A percentile compares a stretch with the other conserved stretches of the same genome.
These are phyloP conservation scores for Danio tinwini DNA, from an alignment of 2,797 vertebrate genomes.

Conservation along the genomic window DNA sequence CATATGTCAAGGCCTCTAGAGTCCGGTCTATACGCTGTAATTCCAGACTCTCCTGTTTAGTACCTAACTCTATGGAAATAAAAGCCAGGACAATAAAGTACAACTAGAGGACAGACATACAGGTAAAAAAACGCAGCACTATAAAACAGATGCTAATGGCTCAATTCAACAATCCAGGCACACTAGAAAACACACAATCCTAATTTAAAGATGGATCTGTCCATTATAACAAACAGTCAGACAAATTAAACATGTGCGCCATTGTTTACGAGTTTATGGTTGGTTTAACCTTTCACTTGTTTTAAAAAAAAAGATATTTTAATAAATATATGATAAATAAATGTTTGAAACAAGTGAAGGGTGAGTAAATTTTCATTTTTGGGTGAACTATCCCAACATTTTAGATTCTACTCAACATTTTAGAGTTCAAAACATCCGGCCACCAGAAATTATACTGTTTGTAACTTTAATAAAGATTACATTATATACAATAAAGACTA, in stretches of 20 bases:
- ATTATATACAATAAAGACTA: too few species aligned
- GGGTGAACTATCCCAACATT: too few species aligned
- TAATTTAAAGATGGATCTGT: neutral
- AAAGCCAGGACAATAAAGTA: slow-evolving; percentile 11
- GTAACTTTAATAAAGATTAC: too few species aligned
- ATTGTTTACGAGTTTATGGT: too few species aligned
- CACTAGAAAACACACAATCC: neutral
- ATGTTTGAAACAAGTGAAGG: too few species aligned
- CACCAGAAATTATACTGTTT: too few species aligned
- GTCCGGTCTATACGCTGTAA: neutral
- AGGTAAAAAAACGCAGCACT: neutral
- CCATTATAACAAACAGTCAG: neutral
- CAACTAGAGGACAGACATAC: neutral
- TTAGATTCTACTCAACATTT: too few species aligned
- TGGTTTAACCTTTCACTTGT: too few species aligned
- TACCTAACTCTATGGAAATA: slow-evolving; percentile 11
- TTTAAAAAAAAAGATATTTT: too few species aligned
- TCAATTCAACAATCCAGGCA: neutral
- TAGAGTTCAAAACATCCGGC: too few species aligned
- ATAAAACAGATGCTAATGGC: neutral
- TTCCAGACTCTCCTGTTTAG: slow-evolving; percentile 33
- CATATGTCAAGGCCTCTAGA: slow-evolving; percentile 42
- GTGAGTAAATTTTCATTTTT: too few species aligned
- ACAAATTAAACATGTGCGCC: neutral
- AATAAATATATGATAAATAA: too few species aligned